phyloP scores from a whole-genome alignment of 2,888 invertebrate genomes.

The Polietes domitor region DNA sequence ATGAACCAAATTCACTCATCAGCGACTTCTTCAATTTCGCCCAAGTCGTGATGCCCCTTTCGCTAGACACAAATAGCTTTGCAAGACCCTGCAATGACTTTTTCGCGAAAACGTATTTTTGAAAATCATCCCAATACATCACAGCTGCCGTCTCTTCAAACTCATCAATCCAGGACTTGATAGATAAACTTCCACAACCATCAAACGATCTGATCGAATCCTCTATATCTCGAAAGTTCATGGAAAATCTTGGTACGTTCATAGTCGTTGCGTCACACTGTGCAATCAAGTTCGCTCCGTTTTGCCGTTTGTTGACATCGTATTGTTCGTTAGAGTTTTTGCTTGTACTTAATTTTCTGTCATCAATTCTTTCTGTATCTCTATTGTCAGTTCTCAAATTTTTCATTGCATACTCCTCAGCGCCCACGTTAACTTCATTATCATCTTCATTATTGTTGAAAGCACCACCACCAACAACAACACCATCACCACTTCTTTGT shows the following conservation, averaged over 20 bases:
- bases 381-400: not conserved
- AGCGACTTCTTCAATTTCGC: slow-evolving; percentile 25
- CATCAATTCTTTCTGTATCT: not conserved
- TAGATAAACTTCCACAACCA: slow-evolving; percentile 35
- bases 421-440: not conserved
- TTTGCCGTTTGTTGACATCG: not conserved
- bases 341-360: not conserved
- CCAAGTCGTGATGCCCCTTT: slow-evolving; percentile 35
- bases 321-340: not conserved
- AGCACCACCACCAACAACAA: not conserved
- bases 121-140: slow-evolving; percentile 59
- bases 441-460: not conserved
- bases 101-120: slow-evolving; percentile 55
- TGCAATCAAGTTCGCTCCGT: not conserved
- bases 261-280: not conserved
- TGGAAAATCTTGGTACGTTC: slow-evolving; percentile 29
- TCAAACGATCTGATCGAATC: slow-evolving; percentile 56
- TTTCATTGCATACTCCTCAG: not conserved
- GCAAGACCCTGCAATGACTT: slow-evolving; percentile 59
- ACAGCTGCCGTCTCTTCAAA: slow-evolving; percentile 52
- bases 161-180: slow-evolving; percentile 44
- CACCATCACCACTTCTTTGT: not conserved
- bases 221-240: slow-evolving; percentile 55
- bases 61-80: slow-evolving; percentile 59
- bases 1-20: slow-evolving; percentile 22